Base-by-base conservation (phyloP, 2,888 invertebrate species). In the Hypomecis atomaria region DNA sequence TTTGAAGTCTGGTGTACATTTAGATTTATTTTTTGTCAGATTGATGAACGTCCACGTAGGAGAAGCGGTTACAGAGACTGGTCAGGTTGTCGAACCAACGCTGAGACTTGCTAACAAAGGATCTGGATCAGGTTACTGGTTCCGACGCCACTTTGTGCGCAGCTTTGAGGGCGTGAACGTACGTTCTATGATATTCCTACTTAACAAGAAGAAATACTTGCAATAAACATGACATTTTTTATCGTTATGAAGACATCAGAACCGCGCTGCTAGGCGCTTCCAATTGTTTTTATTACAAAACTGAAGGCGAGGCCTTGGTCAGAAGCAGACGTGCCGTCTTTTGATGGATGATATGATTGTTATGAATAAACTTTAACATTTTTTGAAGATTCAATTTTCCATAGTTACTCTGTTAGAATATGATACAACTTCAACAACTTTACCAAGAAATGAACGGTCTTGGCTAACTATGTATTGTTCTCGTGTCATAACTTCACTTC, bases 81-180 rank as follows among this genome's bases (percentile, higher is more conserved):
- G 83, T 72, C 82, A 86, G 88, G 86, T 89, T 88, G 88, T 81
- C 87, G 87, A 90, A 90, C 89, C 82, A 84, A 42, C 59, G 74
- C 79, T 75, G 74, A 76, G 70, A 76, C 69, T 71, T 65, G 70
- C 56, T 60, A 70, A 91, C 90, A 91, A 92, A 81, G 75, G 84
- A 69, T 61, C 56, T 65, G 78, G 84, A 86, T 92, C 83, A 70
- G 55, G 74, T 92, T 88, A 82, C 91, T 65, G 59, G 71, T 67
- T 69, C 78, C 76, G 81, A 72, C 75, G 76, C 71, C 79, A 87
- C 85, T 87, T 87, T 88, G 87, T 88, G 75, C 71, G 76, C 70
- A 77, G 66, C 81, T 86, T 87, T 81, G 85, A 76, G 85, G 82
- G 84, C 89, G 82, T 87, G 85, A 88, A 87, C 79, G 76, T 71